These are phyloP conservation scores for Apogon hyalosoma DNA, from an alignment of 2,797 vertebrate species.

Conservation along the genomic window DNA sequence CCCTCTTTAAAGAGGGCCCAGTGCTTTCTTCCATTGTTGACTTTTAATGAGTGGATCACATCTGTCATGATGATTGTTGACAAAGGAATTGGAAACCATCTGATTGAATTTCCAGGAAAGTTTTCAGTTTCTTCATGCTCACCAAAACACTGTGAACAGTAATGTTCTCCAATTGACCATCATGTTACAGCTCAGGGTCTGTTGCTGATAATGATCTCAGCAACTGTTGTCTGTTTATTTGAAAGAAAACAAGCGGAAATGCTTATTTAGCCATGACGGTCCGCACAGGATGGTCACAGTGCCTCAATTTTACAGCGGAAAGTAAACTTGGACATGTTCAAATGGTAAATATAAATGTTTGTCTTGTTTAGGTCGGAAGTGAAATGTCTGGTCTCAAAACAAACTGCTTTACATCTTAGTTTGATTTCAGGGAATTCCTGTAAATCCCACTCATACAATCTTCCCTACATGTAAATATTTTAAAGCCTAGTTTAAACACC, in stretches of 20 bases:
- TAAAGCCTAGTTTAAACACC: slow-evolving; percentile 12
- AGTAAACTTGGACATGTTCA: slow-evolving; percentile 30
- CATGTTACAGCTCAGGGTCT: slow-evolving; percentile 32
- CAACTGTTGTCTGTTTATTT: slow-evolving; percentile 32
- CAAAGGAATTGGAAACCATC: slow-evolving; percentile 46
- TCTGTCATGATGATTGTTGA: slow-evolving; percentile 60
- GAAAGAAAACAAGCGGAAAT: slow-evolving; percentile 45
- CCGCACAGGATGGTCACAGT: slow-evolving; percentile 7
- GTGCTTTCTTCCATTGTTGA: slow-evolving; percentile 50
- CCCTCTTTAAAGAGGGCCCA: slow-evolving; percentile 27
- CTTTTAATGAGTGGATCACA: slow-evolving; percentile 57
- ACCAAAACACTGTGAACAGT: slow-evolving; percentile 28
- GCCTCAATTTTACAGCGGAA: slow-evolving; percentile 5
- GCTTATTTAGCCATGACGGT: slow-evolving; percentile 20
- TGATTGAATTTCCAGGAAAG: slow-evolving; percentile 63
- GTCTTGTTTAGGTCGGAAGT: slow-evolving; percentile 40
- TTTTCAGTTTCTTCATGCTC: slow-evolving; percentile 36
- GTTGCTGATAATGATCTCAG: slow-evolving; percentile 41
- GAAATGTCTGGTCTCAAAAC: slow-evolving; percentile 39
- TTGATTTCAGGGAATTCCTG: slow-evolving; percentile 22
- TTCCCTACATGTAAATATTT: slow-evolving; percentile 2
- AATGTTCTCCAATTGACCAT: slow-evolving; percentile 26
- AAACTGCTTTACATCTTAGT: slow-evolving; percentile 27
- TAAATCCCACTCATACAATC: slow-evolving; percentile 21
- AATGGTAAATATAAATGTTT: slow-evolving; percentile 32